Evolutionary conservation across 1,140 invertebrate species (phyloP).

Genomic region (Ooceraea biroi): DNA sequence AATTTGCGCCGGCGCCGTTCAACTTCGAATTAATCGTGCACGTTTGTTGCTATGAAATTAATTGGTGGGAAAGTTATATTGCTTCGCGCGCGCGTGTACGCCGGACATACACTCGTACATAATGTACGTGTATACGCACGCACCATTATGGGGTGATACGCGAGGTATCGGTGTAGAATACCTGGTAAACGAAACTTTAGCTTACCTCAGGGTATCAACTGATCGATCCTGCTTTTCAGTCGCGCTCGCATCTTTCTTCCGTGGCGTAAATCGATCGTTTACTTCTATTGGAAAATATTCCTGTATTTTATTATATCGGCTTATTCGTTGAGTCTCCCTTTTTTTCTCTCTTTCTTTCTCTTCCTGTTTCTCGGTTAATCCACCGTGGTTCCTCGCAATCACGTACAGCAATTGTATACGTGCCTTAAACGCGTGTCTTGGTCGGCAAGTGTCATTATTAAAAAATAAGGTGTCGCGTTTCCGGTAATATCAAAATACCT

Average conservation of each 20-base stretch:
- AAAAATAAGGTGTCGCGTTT: background rate
- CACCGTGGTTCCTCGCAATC: constrained; percentile 26
- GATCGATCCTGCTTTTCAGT: constrained; percentile 70
- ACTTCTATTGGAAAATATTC: constrained; percentile 53
- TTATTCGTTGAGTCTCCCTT: constrained; percentile 37
- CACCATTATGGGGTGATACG: constrained; percentile 13
- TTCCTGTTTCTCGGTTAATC: constrained; percentile 48
- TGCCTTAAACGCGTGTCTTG: background rate
- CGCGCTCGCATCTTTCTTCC: constrained; percentile 53
- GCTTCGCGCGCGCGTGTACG: constrained; percentile 47
- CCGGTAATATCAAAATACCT: background rate
- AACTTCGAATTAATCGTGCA: constrained; percentile 68
- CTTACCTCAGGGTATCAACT: constrained; percentile 70
- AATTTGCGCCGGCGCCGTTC: constrained; percentile 52
- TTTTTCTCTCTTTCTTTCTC: constrained; percentile 23
- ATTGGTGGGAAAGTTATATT: constrained; percentile 77
- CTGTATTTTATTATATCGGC: constrained; percentile 57
- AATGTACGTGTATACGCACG: background rate
- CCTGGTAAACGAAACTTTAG: constrained; percentile 70
- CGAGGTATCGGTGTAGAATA: constrained; percentile 39
- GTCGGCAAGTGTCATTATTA: constrained; percentile 27
- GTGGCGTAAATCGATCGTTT: constrained; percentile 46
- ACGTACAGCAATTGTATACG: constrained; percentile 26
- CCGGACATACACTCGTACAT: background rate
- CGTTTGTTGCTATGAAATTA: constrained; percentile 75